A percentile compares a stretch with the other conserved stretches of the same genome.
These are phyloP conservation scores for Diaprepes abbreviatus DNA, from an alignment of 2,888 invertebrate genomes.

Conservation along the genomic window DNA sequence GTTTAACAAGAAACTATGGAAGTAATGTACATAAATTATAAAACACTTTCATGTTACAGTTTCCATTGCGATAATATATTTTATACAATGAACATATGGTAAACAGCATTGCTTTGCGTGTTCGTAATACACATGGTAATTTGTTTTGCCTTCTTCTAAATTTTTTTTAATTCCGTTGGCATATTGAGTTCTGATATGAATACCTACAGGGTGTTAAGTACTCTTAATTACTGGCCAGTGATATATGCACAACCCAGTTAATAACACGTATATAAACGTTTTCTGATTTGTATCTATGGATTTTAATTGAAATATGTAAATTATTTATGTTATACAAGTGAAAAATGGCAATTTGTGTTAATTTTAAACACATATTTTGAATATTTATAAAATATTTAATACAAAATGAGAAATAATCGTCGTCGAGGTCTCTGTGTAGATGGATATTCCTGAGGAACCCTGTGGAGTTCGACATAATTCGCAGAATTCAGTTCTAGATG, in stretches of 20 bases:
- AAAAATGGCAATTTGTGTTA: background rate
- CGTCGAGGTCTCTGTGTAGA: no score
- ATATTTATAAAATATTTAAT: no score
- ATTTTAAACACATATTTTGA: background rate
- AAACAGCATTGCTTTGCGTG: constrained; percentile 53
- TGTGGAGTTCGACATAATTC: no score
- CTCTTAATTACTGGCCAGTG: constrained; percentile 17
- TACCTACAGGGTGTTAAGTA: constrained; percentile 32
- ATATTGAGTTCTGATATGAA: constrained; percentile 30
- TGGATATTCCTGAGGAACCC: no score
- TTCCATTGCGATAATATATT: constrained; percentile 54
- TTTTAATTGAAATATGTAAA: constrained; percentile 22
- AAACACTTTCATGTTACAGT: constrained; percentile 54
- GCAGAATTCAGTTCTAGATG: no score
- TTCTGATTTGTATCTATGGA: constrained; percentile 31
- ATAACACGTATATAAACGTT: constrained; percentile 8
- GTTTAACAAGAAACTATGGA: constrained; percentile 39
- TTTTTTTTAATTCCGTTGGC: constrained; percentile 38
- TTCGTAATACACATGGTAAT: constrained; percentile 47
- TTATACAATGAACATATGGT: constrained; percentile 54
- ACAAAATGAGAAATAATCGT: no score
- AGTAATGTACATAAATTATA: constrained; percentile 42
- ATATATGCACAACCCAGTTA: constrained; percentile 10
- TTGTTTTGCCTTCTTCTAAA: constrained; percentile 50
- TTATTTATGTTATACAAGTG: background rate